Evolutionary conservation across 1,140 invertebrate genomes (phyloP).

Genomic region (Drosophila repletoides): DNA sequence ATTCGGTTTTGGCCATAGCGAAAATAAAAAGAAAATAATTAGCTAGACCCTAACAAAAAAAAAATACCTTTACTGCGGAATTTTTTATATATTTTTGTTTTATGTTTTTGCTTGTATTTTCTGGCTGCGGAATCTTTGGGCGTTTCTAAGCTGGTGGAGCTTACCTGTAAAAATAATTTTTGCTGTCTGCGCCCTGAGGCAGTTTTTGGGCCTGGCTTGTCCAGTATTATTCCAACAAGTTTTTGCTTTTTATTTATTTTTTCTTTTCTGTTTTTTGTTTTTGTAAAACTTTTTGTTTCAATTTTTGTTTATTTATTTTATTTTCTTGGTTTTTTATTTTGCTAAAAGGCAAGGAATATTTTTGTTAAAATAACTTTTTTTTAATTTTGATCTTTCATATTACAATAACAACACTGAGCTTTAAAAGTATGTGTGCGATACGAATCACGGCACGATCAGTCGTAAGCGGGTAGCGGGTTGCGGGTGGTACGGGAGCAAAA

Average conservation of each 20-base stretch:
- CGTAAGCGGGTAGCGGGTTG: constrained; percentile 32
- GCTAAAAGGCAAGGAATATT: constrained; percentile 14
- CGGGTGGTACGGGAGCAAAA: constrained; percentile 67
- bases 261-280: constrained; percentile 12
- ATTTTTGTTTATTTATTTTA: neutral
- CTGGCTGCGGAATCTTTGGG: constrained; percentile 42
- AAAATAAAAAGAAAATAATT: constrained; percentile 69
- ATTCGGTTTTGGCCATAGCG: constrained; percentile 67
- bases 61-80: constrained; percentile 31
- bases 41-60: constrained; percentile 60
- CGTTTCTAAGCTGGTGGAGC: constrained; percentile 15
- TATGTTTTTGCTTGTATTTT: constrained; percentile 42
- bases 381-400: too few species aligned
- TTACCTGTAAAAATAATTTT: constrained; percentile 66
- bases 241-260: constrained; percentile 32
- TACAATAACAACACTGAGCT: too few species aligned
- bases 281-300: constrained; percentile 35
- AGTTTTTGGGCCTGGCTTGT: constrained; percentile 21
- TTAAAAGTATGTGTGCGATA: constrained; percentile 37
- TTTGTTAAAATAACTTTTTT: too few species aligned
- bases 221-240: constrained; percentile 61
- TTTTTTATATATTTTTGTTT: constrained; percentile 34
- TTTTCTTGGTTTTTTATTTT: constrained; percentile 2
- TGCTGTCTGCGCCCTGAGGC: constrained; percentile 28
- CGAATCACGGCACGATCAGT: constrained; percentile 47